Percentiles rank a stretch among this genome's conserved stretches.
These are phyloP conservation scores for Kuschelorhynchus macadamiae DNA, from an alignment of 2,888 invertebrate genomes.

Conservation along the genomic window DNA sequence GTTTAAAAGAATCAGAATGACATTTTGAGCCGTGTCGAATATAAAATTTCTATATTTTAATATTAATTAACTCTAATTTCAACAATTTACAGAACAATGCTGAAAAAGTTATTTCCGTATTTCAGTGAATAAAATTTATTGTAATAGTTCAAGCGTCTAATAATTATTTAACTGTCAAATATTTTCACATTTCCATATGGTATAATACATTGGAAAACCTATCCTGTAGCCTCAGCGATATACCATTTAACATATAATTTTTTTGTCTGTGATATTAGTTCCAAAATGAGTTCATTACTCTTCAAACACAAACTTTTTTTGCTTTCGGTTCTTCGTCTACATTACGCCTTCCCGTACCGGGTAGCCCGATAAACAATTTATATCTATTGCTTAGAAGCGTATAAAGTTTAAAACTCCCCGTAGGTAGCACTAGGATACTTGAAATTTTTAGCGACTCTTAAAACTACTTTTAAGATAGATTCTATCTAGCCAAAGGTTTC, in stretches of 20 bases:
- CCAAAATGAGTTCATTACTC: not conserved
- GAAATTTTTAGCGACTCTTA: constrained; percentile 48
- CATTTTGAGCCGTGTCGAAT: too few species aligned
- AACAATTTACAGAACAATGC: too few species aligned
- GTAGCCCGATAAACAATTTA: not conserved
- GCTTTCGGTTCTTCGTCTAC: not conserved
- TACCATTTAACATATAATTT: not conserved
- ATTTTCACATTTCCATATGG: too few species aligned
- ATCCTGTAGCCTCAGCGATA: too few species aligned
- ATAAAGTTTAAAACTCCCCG: constrained; percentile 42
- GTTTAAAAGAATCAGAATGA: too few species aligned
- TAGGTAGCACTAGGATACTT: constrained; percentile 43
- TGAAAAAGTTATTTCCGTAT: too few species aligned
- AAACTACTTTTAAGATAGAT: constrained; percentile 43
- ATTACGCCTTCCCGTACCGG: not conserved
- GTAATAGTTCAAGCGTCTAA: too few species aligned
- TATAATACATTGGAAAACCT: too few species aligned
- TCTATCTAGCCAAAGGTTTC: constrained; percentile 45
- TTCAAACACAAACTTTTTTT: not conserved
- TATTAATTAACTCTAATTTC: too few species aligned
- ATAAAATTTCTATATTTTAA: too few species aligned
- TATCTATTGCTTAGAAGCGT: constrained; percentile 46
- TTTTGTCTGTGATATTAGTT: constrained; percentile 28
- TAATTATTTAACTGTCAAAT: too few species aligned
- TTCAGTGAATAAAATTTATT: too few species aligned